These are phyloP conservation scores for Neoaliturus tenellus DNA, from an alignment of 2,888 invertebrate genomes.

Conservation along the genomic window DNA sequence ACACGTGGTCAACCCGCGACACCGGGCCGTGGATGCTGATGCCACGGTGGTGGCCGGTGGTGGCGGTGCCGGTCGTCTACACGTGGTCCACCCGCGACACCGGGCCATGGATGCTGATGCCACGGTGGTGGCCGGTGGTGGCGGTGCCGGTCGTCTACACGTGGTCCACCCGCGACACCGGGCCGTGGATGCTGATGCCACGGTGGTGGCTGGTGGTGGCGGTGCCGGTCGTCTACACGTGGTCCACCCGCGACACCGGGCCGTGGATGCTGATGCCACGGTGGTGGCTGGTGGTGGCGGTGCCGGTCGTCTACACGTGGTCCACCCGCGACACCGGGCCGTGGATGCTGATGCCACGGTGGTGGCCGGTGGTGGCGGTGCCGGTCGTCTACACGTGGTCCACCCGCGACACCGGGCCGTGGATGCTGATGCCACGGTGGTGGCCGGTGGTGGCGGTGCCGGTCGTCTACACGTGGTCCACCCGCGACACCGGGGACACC, in stretches of 20 bases:
- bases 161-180: background rate
- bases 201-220: conserved; percentile 16
- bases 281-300: background rate
- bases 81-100: conserved; percentile 29
- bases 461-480: conserved; percentile 58
- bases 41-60: conserved; percentile 14
- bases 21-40: background rate
- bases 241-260: background rate
- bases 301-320: background rate
- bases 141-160: conserved; percentile 58
- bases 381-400: conserved; percentile 15
- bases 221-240: conserved; percentile 3
- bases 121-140: conserved; percentile 29
- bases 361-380: too few species aligned
- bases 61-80: background rate
- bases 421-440: conserved; percentile 15
- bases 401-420: conserved; percentile 10
- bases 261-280: background rate
- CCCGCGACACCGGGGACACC: too few species aligned
- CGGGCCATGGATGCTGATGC: background rate
- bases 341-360: too few species aligned
- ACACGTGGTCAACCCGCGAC: conserved; percentile 8
- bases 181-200: background rate
- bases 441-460: conserved; percentile 42
- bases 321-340: background rate